These are phyloP conservation scores for Tipula helvola DNA, from an alignment of 2,888 invertebrate species.

Conservation along the genomic window DNA sequence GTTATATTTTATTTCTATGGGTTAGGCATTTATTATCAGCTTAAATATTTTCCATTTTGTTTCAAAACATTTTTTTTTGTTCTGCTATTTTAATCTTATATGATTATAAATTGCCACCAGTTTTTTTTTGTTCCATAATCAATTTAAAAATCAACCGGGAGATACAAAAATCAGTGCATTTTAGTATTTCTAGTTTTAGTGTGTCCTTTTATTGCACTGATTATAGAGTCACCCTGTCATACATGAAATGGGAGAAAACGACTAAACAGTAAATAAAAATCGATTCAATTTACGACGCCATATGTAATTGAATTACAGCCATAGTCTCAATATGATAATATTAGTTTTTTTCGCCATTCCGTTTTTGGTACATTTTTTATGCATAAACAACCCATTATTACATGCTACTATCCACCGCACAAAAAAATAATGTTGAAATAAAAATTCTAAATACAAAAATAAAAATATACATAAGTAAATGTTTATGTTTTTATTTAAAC, in stretches of 20 bases:
- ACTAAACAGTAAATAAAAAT: background rate
- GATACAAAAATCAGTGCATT: too few species aligned
- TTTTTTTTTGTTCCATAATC: background rate
- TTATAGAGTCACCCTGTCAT: background rate
- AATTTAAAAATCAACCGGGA: background rate
- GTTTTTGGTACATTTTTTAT: background rate
- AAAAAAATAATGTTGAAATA: background rate
- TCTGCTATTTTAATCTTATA: background rate
- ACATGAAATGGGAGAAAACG: background rate
- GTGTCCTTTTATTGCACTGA: too few species aligned
- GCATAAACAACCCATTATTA: background rate
- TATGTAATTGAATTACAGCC: background rate
- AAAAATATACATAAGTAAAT: background rate
- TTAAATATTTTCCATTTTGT: background rate
- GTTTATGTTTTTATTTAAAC: background rate
- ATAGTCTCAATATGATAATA: conserved; percentile 4
- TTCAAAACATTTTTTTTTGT: background rate
- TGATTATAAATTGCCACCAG: background rate
- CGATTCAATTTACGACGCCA: background rate
- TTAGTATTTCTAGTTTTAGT: too few species aligned
- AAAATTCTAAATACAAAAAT: background rate
- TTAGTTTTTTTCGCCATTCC: background rate
- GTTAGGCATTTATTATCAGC: background rate
- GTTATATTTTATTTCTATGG: background rate
- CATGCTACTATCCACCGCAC: background rate